Evolutionary conservation across 2,797 vertebrate genomes (phyloP).

Genomic region (Lacerta viridis): DNA sequence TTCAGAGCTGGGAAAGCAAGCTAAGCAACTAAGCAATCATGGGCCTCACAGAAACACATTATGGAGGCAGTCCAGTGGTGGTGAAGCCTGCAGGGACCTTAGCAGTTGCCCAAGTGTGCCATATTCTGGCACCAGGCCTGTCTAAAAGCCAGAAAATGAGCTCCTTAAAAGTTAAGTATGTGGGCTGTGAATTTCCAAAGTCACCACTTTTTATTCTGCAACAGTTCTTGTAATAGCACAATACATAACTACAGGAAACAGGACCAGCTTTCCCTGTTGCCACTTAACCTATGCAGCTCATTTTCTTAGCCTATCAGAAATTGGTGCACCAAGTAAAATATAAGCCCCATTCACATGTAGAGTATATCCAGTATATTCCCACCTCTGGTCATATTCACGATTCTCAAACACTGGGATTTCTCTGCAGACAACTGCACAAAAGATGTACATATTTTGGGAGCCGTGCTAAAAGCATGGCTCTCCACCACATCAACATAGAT

Average conservation of each 20-base stretch:
- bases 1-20: background rate
- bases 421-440: no score
- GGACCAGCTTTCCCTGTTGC: background rate
- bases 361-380: no score
- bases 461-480: no score
- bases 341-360: no score
- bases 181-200: background rate
- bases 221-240: background rate
- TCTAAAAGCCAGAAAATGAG: background rate
- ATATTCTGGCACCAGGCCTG: background rate
- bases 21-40: background rate
- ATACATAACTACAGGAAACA: background rate
- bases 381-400: no score
- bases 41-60: no score
- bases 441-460: no score
- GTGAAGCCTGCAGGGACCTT: background rate
- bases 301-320: background rate
- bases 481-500: no score
- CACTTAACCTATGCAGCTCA: background rate
- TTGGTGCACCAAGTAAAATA: background rate
- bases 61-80: background rate
- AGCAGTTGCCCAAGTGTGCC: background rate
- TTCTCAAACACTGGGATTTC: no score
- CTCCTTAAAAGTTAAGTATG: background rate
- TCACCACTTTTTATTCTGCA: background rate